Evolutionary conservation across 2,797 vertebrate genomes (phyloP), one percentile per base, ranked within the genome.

Genomic region (Pelodytes ibericus): DNA sequence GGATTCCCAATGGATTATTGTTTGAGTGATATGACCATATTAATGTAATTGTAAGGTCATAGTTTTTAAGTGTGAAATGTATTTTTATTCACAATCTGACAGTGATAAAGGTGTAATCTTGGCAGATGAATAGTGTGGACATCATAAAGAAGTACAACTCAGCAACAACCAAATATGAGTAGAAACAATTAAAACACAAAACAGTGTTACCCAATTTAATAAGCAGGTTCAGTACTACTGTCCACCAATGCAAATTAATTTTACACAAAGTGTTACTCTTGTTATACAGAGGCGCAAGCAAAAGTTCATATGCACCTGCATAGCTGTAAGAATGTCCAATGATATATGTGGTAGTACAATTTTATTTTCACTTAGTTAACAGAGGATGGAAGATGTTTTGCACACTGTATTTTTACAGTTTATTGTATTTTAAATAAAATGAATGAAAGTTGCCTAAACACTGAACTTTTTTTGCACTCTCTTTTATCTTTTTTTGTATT

Each of bases 341-440:
- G 20, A 20, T 22, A 53, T 16, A 53, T 53, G 49, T 20, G n/a
- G 20, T 53, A 2, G 49, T 53, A 3, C 1, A 20, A 53, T 24
- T 20, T 53, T 53, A 25, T 6, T 62, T 62, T 60, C 26, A 60
- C 56, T 10, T 58, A 18, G n/a, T n/a, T 39, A 39, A 8, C 15
- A 8, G 36, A 39, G 30, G 26, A 61, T 26, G 6, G 26, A 24
- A 58, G 20, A 61, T 75, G 57, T 61, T 69, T 75, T 41, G 26
- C 41, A 69, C 29, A 69, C 57, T 60, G 47, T 62, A 69, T 62
- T 68, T 75, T 68, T 31, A 61, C 49, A 65, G 57, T 36, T 49
- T 61, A 75, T 61, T 69, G 65, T 31, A 53, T 69, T 75, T 69
- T 61, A 65, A 75, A 69, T 75, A 75, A 75, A 75, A 68, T 58